Conservation (phyloP, 2,113 vertebrate species). For the Halichoerus grypus region DNA sequence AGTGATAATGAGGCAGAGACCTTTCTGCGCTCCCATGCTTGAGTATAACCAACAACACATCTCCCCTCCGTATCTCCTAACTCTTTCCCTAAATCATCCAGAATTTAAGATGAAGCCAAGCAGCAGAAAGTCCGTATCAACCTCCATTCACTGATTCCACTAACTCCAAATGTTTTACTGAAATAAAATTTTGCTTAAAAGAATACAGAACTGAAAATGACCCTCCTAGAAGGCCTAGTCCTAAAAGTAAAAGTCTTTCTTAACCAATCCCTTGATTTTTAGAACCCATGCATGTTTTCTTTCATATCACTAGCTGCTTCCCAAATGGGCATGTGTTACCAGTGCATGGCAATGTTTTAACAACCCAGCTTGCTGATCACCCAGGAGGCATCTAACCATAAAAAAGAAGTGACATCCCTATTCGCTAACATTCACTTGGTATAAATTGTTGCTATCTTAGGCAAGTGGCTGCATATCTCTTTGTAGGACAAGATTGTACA, state of each 20-base stretch:
- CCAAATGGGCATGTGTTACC: not conserved
- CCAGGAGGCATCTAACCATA: not conserved
- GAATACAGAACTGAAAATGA: constrained; percentile 27
- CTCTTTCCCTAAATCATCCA: not conserved
- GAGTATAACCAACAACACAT: accelerated
- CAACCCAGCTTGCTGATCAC: not conserved
- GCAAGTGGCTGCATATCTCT: not conserved
- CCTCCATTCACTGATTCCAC: not conserved
- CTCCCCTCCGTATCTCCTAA: accelerated
- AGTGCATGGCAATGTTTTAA: not conserved
- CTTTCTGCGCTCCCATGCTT: not conserved
- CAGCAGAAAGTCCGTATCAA: not conserved
- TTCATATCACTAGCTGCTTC: not conserved
- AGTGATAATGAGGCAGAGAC: not conserved
- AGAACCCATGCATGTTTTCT: not conserved
- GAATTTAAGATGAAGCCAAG: not conserved
- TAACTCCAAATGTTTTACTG: not conserved
- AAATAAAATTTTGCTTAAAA: constrained; percentile 52
- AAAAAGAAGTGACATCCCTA: not conserved
- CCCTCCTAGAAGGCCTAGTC: not conserved
- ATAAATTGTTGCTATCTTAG: not conserved
- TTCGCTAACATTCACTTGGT: constrained; percentile 26
- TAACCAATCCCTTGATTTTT: constrained; percentile 33
- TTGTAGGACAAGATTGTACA: not conserved
- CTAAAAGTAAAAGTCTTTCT: not conserved